Percentiles rank a stretch among this genome's conserved stretches.
Evolutionary conservation across 2,797 vertebrate species (phyloP).

Genomic region (Aplochiton taeniatus): DNA sequence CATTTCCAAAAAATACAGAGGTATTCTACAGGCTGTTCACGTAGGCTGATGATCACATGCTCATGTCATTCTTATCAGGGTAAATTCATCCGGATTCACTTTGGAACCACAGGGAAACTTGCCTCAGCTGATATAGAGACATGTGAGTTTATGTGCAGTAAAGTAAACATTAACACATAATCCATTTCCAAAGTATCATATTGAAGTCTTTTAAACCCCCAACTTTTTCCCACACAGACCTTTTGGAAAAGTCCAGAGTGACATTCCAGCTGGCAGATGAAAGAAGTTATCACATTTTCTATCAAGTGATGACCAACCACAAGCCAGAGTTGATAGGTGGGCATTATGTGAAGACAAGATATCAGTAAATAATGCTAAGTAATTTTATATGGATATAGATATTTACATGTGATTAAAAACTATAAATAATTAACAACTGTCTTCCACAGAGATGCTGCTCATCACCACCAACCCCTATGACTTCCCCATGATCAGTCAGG

Average conservation of each 20-base stretch:
- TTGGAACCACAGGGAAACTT: constrained; percentile 17
- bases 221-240: constrained; percentile 51
- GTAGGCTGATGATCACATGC: too few species aligned
- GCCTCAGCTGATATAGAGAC: constrained; percentile 19
- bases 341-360: too few species aligned
- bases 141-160: constrained; percentile 4
- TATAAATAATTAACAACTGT: not conserved
- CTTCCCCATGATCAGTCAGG: constrained; percentile 31
- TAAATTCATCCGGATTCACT: constrained; percentile 21
- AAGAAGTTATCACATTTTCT: constrained; percentile 80
- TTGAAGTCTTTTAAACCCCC: not conserved
- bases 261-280: constrained; percentile 79
- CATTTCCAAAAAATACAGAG: too few species aligned
- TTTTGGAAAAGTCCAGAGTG: constrained; percentile 78
- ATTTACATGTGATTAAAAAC: not conserved
- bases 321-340: constrained; percentile 75
- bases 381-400: not conserved
- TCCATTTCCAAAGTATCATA: not conserved
- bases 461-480: constrained; percentile 70
- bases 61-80: constrained; percentile 4
- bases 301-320: constrained; percentile 75
- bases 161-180: not conserved
- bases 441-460: constrained; percentile 73
- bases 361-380: not conserved
- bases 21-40: too few species aligned